A percentile compares a stretch with the other conserved stretches of the same genome.
Evolutionary conservation across 2,888 invertebrate genomes (phyloP).

Genomic region (Bugula neritina): DNA sequence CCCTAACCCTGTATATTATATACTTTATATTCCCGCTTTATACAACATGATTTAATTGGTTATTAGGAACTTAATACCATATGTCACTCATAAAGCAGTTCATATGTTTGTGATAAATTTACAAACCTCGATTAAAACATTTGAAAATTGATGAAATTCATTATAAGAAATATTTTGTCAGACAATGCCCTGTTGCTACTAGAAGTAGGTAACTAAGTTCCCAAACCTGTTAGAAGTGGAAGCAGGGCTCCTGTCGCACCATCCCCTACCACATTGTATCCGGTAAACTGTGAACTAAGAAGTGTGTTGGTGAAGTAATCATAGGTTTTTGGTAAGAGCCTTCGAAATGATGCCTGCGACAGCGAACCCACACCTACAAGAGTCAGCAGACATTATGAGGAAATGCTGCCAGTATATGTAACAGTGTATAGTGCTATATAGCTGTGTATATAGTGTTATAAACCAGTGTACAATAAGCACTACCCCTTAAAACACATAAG

Average conservation of each 20-base stretch:
- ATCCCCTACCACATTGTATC: slow-evolving; percentile 49
- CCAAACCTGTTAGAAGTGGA: slow-evolving; percentile 48
- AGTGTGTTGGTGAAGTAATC: slow-evolving; percentile 37
- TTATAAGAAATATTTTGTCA: too few relatives aligned
- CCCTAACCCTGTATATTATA: too few relatives aligned
- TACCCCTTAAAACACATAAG: too few relatives aligned
- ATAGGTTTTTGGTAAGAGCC: slow-evolving; percentile 42
- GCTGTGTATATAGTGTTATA: neutral
- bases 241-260: slow-evolving; percentile 43
- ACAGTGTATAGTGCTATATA: neutral
- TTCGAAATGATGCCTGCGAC: slow-evolving; percentile 42
- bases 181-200: too few relatives aligned
- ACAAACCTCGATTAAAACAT: too few relatives aligned
- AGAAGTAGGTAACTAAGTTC: too few relatives aligned
- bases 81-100: too few relatives aligned
- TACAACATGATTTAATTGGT: too few relatives aligned
- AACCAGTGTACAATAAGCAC: neutral
- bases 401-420: neutral
- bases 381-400: neutral
- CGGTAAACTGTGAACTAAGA: slow-evolving; percentile 39
- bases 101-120: too few relatives aligned
- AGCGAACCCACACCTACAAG: slow-evolving; percentile 38
- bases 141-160: too few relatives aligned
- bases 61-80: too few relatives aligned
- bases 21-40: too few relatives aligned